A percentile compares a stretch with the other conserved stretches of the same genome.
These are phyloP conservation scores for Dicerorhinus sumatrensis DNA, from an alignment of 2,113 vertebrate species.

Conservation along the genomic window DNA sequence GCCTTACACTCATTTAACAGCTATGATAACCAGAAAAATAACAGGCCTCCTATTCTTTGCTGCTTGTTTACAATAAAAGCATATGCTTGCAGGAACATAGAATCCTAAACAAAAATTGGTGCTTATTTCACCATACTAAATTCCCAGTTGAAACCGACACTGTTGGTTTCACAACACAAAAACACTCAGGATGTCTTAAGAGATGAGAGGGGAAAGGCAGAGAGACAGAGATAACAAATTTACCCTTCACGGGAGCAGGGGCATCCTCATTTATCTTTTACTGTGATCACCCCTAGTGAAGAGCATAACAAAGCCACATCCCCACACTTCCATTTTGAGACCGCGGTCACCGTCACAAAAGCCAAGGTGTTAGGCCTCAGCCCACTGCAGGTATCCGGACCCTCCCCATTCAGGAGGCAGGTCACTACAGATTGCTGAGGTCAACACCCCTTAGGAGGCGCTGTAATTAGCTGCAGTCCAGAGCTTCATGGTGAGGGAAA, in stretches of 20 bases:
- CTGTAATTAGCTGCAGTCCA: constrained; percentile 60
- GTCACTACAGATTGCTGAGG: neutral
- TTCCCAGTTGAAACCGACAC: constrained; percentile 39
- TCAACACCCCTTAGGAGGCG: neutral
- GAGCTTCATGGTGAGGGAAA: constrained; percentile 44
- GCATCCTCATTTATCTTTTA: constrained; percentile 67
- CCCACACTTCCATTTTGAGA: constrained; percentile 70
- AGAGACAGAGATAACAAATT: constrained; percentile 62
- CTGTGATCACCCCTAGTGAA: constrained; percentile 64
- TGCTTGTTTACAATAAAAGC: constrained; percentile 53
- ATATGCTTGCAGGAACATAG: constrained; percentile 45
- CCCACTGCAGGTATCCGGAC: neutral
- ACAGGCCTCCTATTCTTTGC: constrained; percentile 42
- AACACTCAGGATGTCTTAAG: constrained; percentile 41
- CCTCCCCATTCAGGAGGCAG: neutral
- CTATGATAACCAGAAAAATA: constrained; percentile 6
- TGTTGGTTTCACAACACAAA: constrained; percentile 71
- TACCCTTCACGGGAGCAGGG: constrained; percentile 43
- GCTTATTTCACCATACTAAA: constrained; percentile 41
- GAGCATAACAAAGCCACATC: constrained; percentile 59
- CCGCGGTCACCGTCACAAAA: constrained; percentile 2
- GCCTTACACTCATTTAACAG: neutral
- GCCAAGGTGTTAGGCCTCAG: neutral
- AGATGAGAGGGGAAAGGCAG: constrained; percentile 58
- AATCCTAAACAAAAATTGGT: constrained; percentile 53